phyloP scores from a whole-genome alignment of 1,140 invertebrate genomes.

The Potamilus streckersoni region DNA sequence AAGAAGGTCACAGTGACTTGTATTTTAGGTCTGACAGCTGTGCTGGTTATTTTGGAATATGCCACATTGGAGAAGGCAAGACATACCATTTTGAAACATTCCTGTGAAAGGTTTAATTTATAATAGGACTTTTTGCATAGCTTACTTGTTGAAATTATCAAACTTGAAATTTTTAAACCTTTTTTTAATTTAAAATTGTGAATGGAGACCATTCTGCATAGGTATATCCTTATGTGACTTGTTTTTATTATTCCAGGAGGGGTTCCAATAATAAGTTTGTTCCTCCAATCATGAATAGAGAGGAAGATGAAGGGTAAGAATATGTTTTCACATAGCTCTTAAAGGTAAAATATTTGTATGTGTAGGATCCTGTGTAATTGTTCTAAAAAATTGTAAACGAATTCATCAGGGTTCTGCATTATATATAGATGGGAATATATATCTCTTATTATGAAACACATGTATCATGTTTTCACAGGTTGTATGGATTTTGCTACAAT shows the following conservation, averaged over 20 bases:
- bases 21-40: too few species aligned
- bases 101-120: not conserved
- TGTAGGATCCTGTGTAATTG: not conserved
- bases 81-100: not conserved
- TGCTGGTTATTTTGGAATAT: too few species aligned
- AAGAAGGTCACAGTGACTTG: too few species aligned
- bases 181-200: not conserved
- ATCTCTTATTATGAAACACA: not conserved
- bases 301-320: conserved; percentile 39
- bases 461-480: not conserved
- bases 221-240: not conserved
- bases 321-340: not conserved
- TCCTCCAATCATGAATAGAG: conserved; percentile 53
- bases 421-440: not conserved
- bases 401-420: not conserved
- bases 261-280: conserved; percentile 62
- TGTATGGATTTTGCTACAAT: not conserved
- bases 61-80: too few species aligned
- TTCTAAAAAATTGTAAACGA: not conserved
- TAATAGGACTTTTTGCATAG: not conserved
- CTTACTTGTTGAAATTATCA: not conserved
- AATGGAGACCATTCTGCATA: not conserved
- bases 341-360: not conserved
- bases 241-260: conserved; percentile 46
- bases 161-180: not conserved